Conservation (phyloP, 2,113 vertebrate genomes). For the Pavo muticus region DNA sequence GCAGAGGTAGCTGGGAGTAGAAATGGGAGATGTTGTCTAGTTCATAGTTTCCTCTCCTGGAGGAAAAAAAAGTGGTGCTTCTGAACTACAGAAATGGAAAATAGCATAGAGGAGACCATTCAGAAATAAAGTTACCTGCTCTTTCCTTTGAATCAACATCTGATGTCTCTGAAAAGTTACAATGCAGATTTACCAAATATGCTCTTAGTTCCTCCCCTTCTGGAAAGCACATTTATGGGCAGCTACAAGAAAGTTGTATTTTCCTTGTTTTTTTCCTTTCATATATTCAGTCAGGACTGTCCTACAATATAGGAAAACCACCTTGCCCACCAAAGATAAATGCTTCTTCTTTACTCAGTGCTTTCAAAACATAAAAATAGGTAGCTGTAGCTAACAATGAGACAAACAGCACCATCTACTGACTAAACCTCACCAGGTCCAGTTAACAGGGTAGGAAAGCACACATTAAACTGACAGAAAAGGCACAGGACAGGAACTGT, state of each 20-base stretch:
- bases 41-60: neutral
- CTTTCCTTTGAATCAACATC: neutral
- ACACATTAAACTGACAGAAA: neutral
- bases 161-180: neutral
- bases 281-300: neutral
- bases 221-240: neutral
- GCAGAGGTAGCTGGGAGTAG: neutral
- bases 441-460: neutral
- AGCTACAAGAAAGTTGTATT: neutral
- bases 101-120: neutral
- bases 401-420: conserved; percentile 70
- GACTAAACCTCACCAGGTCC: neutral
- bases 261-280: neutral
- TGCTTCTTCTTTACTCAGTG: neutral
- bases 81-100: neutral
- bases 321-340: neutral
- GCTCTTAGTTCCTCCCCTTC: neutral
- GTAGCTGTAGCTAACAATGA: neutral
- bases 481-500: neutral
- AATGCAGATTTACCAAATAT: neutral
- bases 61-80: neutral
- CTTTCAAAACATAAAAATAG: neutral
- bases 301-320: neutral
- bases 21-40: neutral
- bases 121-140: neutral